Evolutionary conservation across 2,888 invertebrate species (phyloP).

Genomic region (Scrobipalpa atriplicella): DNA sequence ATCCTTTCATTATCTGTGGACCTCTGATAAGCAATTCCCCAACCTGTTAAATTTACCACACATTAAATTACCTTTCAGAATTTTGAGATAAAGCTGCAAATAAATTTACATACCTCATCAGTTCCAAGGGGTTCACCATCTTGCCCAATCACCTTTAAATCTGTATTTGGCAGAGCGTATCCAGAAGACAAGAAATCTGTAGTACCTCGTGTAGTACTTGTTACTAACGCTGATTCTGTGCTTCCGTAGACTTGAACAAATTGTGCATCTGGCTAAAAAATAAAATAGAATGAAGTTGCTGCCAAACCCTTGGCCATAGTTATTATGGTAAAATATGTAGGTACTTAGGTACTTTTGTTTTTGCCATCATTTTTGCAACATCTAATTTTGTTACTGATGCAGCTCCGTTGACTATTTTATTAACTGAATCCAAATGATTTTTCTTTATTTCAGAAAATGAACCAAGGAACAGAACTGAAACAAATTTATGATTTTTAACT

Average conservation of each 20-base stretch:
- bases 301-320: too few relatives aligned
- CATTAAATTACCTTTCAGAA: neutral
- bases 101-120: constrained; percentile 60
- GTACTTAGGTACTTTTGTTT: constrained; percentile 55
- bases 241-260: constrained; percentile 84
- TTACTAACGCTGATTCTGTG: constrained; percentile 85
- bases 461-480: constrained; percentile 85
- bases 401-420: constrained; percentile 83
- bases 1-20: constrained; percentile 92
- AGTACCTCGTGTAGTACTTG: constrained; percentile 57
- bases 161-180: constrained; percentile 82
- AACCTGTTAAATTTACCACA: constrained; percentile 41
- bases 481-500: neutral
- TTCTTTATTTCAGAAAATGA: constrained; percentile 83
- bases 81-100: neutral
- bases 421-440: constrained; percentile 79
- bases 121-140: constrained; percentile 68
- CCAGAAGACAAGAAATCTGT: constrained; percentile 74
- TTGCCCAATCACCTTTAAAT: constrained; percentile 79
- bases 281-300: neutral
- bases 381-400: constrained; percentile 85
- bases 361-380: constrained; percentile 74
- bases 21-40: constrained; percentile 84
- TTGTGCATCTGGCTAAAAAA: constrained; percentile 46
- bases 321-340: too few relatives aligned